Percentiles rank a stretch among this genome's conserved stretches.
Conservation (phyloP, 2,113 vertebrate genomes). For the Mus spicilegus region DNA sequence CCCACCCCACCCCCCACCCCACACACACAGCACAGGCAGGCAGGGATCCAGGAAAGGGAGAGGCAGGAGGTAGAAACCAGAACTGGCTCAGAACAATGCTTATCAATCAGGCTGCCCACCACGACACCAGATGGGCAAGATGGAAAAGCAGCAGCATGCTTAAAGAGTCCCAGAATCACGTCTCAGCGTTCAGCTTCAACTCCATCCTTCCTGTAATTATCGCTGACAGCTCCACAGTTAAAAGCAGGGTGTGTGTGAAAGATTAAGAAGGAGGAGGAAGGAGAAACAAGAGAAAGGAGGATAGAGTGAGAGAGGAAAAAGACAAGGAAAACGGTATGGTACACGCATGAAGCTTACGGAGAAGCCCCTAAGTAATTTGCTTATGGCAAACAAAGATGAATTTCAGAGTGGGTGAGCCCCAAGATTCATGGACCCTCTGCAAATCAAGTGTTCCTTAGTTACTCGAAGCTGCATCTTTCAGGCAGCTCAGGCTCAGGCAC, state of each 20-base stretch:
- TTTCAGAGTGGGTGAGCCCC: not conserved
- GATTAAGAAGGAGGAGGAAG: too few species aligned
- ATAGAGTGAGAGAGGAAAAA: not conserved
- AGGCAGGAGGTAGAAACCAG: not conserved
- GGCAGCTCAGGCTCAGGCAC: not conserved
- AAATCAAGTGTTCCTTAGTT: not conserved
- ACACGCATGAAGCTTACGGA: not conserved
- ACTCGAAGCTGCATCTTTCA: not conserved
- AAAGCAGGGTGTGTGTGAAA: not conserved
- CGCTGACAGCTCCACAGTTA: not conserved
- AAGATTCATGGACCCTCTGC: not conserved
- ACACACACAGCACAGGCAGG: not conserved
- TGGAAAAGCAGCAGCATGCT: not conserved
- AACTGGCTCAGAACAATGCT: accelerated
- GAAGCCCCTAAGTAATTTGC: not conserved
- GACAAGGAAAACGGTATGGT: not conserved
- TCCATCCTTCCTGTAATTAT: not conserved
- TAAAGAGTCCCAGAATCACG: slow-evolving; percentile 23
- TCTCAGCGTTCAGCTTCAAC: not conserved
- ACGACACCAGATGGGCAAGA: not conserved
- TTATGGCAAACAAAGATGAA: not conserved
- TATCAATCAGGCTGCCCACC: not conserved
- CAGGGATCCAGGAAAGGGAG: not conserved
- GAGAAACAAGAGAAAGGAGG: not conserved
- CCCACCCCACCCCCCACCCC: too few species aligned